These are phyloP conservation scores for Melitaea cinxia DNA, from an alignment of 1,140 invertebrate species.

Conservation along the genomic window DNA sequence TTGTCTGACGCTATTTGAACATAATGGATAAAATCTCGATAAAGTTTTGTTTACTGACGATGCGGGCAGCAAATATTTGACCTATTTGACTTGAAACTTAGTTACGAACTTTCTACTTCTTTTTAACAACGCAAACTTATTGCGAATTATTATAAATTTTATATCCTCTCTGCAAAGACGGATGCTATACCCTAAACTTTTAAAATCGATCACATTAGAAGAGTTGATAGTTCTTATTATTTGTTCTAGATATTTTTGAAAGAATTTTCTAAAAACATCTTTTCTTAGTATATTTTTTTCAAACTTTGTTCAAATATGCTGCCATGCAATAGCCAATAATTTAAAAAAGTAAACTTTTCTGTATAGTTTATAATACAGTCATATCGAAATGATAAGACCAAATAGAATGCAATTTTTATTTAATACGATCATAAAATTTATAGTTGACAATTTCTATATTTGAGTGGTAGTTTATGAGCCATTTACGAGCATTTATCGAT, in stretches of 20 bases:
- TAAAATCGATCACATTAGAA: not conserved
- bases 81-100: conserved; percentile 28
- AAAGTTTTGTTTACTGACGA: conserved; percentile 25
- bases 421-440: not conserved
- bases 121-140: conserved; percentile 2
- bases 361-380: not conserved
- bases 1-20: not conserved
- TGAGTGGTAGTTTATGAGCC: not conserved
- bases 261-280: too few relatives aligned
- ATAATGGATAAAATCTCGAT: conserved; percentile 7
- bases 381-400: not conserved
- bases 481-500: not conserved
- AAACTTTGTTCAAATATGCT: not conserved
- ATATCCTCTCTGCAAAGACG: not conserved
- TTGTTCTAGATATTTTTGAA: not conserved
- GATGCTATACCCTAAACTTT: not conserved
- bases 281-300: too few relatives aligned
- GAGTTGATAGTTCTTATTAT: not conserved
- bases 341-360: not conserved
- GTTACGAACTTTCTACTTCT: conserved; percentile 23
- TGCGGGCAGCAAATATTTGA: conserved; percentile 30
- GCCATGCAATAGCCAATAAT: not conserved
- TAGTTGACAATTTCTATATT: not conserved
- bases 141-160: not conserved
- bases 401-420: not conserved